phyloP scores from a whole-genome alignment of 1,140 invertebrate genomes.

The Pseudobourletiella spinata region DNA sequence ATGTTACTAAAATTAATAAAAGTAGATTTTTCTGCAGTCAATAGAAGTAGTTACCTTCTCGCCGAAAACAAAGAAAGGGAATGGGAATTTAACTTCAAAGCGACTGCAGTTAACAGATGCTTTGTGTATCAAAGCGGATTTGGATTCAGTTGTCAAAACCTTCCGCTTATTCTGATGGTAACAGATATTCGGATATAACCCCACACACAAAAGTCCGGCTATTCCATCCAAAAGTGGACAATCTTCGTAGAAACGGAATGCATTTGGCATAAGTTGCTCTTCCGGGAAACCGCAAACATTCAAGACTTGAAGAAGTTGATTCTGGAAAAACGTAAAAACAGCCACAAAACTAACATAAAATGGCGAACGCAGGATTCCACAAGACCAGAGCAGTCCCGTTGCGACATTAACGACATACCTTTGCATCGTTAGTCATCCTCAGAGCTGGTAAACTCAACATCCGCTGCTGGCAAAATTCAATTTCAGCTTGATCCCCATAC shows the following conservation, averaged over 20 bases:
- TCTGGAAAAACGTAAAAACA: constrained; percentile 41
- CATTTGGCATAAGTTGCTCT: constrained; percentile 61
- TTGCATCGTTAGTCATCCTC: constrained; percentile 82
- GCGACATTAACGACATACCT: too few species aligned
- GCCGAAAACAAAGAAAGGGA: constrained; percentile 94
- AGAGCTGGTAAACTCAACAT: constrained; percentile 79
- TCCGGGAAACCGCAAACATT: constrained; percentile 79
- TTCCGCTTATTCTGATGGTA: constrained; percentile 91
- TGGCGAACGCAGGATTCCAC: too few species aligned
- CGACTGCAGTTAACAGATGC: constrained; percentile 93
- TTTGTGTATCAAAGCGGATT: constrained; percentile 88
- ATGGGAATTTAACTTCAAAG: constrained; percentile 72
- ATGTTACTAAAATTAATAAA: too few species aligned
- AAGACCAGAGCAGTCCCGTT: too few species aligned
- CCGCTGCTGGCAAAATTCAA: constrained; percentile 81
- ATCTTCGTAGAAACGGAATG: constrained; percentile 62
- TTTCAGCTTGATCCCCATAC: constrained; percentile 69
- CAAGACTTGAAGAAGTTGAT: constrained; percentile 78
- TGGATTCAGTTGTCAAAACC: constrained; percentile 90
- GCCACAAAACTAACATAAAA: background rate
- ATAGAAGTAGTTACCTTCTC: constrained; percentile 63
- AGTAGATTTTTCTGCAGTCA: too few species aligned
- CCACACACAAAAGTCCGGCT: constrained; percentile 74
- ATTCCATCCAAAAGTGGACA: constrained; percentile 77
- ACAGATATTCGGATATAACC: constrained; percentile 94